Percentiles rank a stretch among this genome's conserved stretches.
These are phyloP conservation scores for Nannoperca obscura DNA, from an alignment of 2,797 vertebrate species.

Conservation along the genomic window DNA sequence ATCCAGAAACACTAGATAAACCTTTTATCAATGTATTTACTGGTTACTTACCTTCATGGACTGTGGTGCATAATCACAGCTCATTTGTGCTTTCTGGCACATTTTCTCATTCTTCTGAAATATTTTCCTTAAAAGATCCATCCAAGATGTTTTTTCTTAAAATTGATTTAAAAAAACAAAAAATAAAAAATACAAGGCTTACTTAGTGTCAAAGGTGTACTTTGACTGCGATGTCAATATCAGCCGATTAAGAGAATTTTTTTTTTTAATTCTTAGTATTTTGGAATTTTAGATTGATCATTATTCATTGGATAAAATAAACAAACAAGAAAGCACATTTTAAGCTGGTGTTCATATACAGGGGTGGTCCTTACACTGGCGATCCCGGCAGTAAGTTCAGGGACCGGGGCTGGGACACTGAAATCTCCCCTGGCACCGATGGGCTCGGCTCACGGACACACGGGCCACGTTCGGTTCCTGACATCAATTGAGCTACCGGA, in stretches of 20 bases:
- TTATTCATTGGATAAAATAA: not conserved
- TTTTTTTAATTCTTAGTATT: not conserved
- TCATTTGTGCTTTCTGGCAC: too few relatives aligned
- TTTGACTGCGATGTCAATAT: not conserved
- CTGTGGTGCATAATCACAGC: too few relatives aligned
- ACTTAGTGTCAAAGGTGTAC: not conserved
- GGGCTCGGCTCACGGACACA: conserved; percentile 96
- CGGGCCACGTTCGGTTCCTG: conserved; percentile 97
- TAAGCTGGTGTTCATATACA: conserved; percentile 29
- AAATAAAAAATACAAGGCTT: not conserved
- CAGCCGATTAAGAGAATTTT: not conserved
- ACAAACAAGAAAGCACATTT: not conserved
- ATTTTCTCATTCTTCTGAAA: too few relatives aligned
- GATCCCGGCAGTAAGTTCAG: conserved; percentile 86
- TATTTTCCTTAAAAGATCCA: not conserved
- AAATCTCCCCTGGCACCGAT: conserved; percentile 87
- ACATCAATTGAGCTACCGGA: conserved; percentile 95
- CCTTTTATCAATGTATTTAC: too few relatives aligned
- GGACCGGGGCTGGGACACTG: conserved; percentile 80
- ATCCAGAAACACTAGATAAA: too few relatives aligned
- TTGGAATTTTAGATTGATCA: not conserved
- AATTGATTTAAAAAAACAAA: not conserved
- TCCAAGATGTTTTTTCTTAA: not conserved
- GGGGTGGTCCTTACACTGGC: conserved; percentile 94
- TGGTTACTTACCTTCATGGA: too few relatives aligned